Conservation (phyloP, 2,888 invertebrate species). For the Sinodicranocentrus sp. region DNA sequence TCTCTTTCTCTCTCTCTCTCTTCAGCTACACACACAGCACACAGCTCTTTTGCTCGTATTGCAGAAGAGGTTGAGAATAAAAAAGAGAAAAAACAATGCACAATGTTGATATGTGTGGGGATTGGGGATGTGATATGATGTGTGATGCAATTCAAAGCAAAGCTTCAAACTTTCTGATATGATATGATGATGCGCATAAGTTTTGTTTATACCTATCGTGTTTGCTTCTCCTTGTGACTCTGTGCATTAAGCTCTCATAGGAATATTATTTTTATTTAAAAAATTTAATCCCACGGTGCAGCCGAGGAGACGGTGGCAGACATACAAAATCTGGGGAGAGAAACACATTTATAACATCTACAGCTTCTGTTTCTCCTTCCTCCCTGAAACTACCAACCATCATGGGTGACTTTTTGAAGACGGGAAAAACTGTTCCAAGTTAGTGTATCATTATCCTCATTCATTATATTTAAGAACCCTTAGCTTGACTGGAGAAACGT, state of each 20-base stretch:
- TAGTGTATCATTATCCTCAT: constrained; percentile 47
- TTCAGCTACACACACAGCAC: constrained; percentile 1
- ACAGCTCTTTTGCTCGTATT: constrained; percentile 22
- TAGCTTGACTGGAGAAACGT: constrained; percentile 33
- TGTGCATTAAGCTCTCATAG: too few species aligned
- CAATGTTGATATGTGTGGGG: constrained; percentile 27
- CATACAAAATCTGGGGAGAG: too few species aligned
- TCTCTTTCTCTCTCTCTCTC: constrained; percentile 33
- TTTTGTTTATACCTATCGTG: too few species aligned
- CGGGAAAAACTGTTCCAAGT: constrained; percentile 16
- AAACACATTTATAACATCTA: constrained; percentile 43
- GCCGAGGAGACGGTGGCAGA: background rate
- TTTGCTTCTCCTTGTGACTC: too few species aligned
- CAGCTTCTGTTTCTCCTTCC: constrained; percentile 50
- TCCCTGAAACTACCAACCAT: too few species aligned
- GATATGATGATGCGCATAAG: too few species aligned
- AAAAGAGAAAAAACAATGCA: constrained; percentile 54
- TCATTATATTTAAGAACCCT: constrained; percentile 23
- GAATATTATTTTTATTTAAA: constrained; percentile 24
- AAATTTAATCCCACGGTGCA: constrained; percentile 16
- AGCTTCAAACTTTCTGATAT: too few species aligned
- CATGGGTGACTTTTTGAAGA: background rate
- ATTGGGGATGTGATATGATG: background rate
- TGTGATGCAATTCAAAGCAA: constrained; percentile 16
- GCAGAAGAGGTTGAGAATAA: constrained; percentile 40